Conservation (phyloP, 2,888 invertebrate species). For the Papilio gigon region DNA sequence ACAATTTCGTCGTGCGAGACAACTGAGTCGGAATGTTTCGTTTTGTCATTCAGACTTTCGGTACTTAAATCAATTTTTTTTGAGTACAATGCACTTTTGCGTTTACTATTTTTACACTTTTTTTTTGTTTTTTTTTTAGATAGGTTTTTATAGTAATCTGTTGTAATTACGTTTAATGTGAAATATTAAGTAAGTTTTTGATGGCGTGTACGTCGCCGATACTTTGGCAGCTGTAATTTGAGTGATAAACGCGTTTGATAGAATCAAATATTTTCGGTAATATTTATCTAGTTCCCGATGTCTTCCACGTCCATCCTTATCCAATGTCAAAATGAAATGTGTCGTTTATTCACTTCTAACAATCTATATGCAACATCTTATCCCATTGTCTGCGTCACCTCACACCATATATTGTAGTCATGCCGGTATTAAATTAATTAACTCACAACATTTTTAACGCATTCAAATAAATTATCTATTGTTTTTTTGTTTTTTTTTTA, state of each 20-base stretch:
- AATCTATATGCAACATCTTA: constrained; percentile 52
- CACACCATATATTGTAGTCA: constrained; percentile 71
- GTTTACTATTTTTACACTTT: constrained; percentile 57
- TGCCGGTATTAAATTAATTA: constrained; percentile 45
- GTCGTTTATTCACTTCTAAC: constrained; percentile 49
- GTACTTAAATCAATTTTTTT: constrained; percentile 63
- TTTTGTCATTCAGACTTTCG: constrained; percentile 44
- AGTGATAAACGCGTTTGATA: constrained; percentile 10
- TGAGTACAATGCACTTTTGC: constrained; percentile 72
- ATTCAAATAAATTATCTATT: constrained; percentile 24
- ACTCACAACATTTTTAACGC: constrained; percentile 30
- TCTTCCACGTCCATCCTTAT: constrained; percentile 31
- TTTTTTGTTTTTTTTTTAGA: constrained; percentile 53
- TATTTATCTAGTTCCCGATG: not conserved
- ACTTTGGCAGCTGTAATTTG: constrained; percentile 31
- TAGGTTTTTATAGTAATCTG: constrained; percentile 55
- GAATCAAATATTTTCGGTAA: constrained; percentile 3
- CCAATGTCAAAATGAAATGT: constrained; percentile 43
- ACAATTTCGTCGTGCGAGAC: constrained; percentile 67
- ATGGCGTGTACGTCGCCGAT: constrained; percentile 9
- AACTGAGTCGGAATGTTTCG: constrained; percentile 62
- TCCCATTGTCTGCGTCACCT: constrained; percentile 64
- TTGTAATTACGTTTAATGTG: constrained; percentile 60
- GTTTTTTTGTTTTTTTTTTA: not conserved
- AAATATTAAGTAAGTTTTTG: constrained; percentile 45